Conservation (phyloP, 2,888 invertebrate species). For the Limnephilus rhombicus region DNA sequence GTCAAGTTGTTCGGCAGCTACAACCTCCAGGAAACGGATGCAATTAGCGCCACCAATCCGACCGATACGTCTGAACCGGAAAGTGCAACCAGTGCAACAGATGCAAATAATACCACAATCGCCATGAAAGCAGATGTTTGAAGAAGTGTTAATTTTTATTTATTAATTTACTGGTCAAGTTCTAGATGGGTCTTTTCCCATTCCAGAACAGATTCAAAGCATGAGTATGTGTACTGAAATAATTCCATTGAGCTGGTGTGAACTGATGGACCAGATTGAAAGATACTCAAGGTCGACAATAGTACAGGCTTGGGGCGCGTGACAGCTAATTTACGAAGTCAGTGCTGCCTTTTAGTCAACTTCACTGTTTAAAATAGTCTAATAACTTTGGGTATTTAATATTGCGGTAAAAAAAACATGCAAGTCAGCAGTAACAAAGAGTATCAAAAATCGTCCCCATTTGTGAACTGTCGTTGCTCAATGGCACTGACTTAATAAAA, state of each 20-base stretch:
- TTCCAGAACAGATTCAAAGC: neutral
- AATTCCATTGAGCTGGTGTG: neutral
- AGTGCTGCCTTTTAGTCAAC: no score
- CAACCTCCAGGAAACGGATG: neutral
- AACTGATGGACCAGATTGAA: neutral
- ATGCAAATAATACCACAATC: neutral
- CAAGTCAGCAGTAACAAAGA: no score
- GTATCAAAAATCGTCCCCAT: no score
- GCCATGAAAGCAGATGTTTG: neutral
- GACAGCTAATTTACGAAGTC: no score
- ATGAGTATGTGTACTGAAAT: neutral
- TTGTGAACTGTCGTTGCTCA: no score
- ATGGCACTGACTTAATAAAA: no score
- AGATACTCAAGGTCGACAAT: neutral
- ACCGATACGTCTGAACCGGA: neutral
- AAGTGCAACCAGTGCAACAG: neutral
- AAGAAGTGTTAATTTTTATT: neutral
- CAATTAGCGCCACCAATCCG: neutral
- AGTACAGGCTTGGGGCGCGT: no score
- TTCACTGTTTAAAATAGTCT: no score
- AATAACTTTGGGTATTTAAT: no score
- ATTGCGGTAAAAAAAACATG: no score
- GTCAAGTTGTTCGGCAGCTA: constrained; percentile 72
- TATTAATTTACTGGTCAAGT: neutral
- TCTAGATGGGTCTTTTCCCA: neutral